Conservation (phyloP, 2,113 vertebrate species). For the Menura novaehollandiae region DNA sequence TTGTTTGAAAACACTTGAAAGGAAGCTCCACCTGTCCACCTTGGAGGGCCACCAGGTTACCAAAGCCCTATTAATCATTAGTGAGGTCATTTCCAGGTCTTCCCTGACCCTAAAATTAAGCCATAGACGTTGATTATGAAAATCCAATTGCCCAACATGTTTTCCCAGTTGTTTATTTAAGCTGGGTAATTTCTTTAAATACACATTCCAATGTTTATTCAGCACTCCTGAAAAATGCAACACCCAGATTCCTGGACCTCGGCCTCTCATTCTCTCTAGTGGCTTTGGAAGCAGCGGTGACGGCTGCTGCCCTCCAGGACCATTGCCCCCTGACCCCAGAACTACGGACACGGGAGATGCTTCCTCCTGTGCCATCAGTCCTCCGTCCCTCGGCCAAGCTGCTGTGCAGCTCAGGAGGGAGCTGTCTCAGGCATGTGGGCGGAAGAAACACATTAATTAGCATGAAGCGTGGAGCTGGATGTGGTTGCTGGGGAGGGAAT, state of each 20-base stretch:
- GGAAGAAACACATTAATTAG: conserved; percentile 71
- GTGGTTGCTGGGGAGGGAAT: not conserved
- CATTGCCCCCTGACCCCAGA: conserved; percentile 41
- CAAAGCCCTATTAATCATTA: conserved; percentile 31
- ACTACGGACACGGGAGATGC: conserved; percentile 16
- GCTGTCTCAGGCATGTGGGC: not conserved
- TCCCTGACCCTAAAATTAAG: conserved; percentile 59
- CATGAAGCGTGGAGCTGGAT: not conserved
- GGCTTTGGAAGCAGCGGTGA: not conserved
- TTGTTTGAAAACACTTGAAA: conserved; percentile 12
- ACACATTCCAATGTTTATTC: conserved; percentile 58
- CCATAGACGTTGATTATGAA: conserved; percentile 11
- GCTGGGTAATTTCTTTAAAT: conserved; percentile 66
- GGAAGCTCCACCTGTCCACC: conserved; percentile 53
- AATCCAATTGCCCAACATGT: not conserved
- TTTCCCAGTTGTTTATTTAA: conserved; percentile 62
- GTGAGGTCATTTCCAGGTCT: conserved; percentile 27
- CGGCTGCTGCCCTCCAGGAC: not conserved
- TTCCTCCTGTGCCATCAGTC: conserved; percentile 31
- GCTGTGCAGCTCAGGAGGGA: fast-evolving
- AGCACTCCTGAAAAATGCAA: conserved; percentile 38
- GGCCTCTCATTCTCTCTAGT: not conserved
- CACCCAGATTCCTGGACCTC: not conserved
- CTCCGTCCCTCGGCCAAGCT: not conserved
- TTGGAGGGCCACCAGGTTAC: not conserved